Conservation (phyloP, 2,888 invertebrate genomes). For the Saturnia japonica region DNA sequence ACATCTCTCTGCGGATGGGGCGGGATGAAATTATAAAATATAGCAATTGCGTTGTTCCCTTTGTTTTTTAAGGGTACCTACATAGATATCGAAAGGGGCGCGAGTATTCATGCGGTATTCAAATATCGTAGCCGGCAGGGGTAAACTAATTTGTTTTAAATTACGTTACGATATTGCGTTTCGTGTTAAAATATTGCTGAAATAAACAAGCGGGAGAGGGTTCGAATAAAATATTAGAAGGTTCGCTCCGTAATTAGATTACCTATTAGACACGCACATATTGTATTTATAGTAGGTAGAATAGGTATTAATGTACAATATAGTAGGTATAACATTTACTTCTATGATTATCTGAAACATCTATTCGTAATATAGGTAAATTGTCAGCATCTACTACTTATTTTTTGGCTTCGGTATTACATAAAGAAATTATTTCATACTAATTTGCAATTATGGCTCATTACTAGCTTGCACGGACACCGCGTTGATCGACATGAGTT, state of each 20-base stretch:
- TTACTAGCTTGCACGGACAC: too few relatives aligned
- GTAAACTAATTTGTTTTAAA: conserved; percentile 81
- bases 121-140: conserved; percentile 74
- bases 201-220: conserved; percentile 72
- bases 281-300: conserved; percentile 19
- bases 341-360: background rate
- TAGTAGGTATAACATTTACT: too few relatives aligned
- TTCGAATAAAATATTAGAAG: conserved; percentile 64
- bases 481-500: too few relatives aligned
- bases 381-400: background rate
- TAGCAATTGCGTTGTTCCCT: conserved; percentile 64
- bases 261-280: conserved; percentile 50
- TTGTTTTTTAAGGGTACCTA: conserved; percentile 68
- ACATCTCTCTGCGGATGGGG: conserved; percentile 49
- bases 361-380: background rate
- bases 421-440: background rate
- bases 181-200: conserved; percentile 72
- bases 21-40: conserved; percentile 71
- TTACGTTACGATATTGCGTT: conserved; percentile 80
- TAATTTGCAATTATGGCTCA: too few relatives aligned
- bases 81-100: conserved; percentile 65
- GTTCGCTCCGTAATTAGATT: conserved; percentile 55
- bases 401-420: background rate
- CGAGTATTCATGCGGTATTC: conserved; percentile 70
- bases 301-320: too few relatives aligned